Evolutionary conservation across 2,888 invertebrate genomes (phyloP).

Genomic region (Heteromurus nitidus): DNA sequence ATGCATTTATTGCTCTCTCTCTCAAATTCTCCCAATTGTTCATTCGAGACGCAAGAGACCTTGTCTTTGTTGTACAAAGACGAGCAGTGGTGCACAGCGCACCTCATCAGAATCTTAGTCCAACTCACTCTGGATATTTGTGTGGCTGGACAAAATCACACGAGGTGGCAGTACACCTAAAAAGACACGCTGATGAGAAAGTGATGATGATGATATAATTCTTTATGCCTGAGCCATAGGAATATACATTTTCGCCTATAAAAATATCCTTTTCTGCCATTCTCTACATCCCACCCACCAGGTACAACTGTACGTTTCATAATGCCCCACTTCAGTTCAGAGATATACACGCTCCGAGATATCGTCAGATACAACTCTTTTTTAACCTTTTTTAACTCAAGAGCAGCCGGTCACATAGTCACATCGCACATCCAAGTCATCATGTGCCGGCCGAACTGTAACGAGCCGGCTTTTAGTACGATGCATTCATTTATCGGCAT

Average conservation of each 20-base stretch:
- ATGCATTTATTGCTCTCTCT: not conserved
- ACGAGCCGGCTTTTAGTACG: not conserved
- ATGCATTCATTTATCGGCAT: not conserved
- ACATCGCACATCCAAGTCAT: not conserved
- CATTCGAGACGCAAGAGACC: no score
- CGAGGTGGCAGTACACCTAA: no score
- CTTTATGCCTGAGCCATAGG: no score
- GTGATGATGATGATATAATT: not conserved
- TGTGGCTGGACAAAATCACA: no score
- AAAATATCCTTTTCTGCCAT: not conserved
- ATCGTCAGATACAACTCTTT: not conserved
- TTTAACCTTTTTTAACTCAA: not conserved
- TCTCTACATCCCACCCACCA: slow-evolving; percentile 1
- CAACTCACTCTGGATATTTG: no score
- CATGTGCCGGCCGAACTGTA: slow-evolving; percentile 18
- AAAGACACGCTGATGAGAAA: no score
- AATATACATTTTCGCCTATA: not conserved
- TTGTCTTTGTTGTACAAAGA: no score
- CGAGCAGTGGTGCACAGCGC: no score
- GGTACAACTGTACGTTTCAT: not conserved
- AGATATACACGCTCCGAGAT: not conserved
- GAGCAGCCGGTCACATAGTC: not conserved
- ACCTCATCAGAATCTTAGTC: no score
- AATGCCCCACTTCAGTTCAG: not conserved
- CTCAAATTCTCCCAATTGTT: not conserved